A percentile compares a stretch with the other conserved stretches of the same genome.
Conservation (phyloP, 1,140 invertebrate species). For the Notospermus geniculatus region DNA sequence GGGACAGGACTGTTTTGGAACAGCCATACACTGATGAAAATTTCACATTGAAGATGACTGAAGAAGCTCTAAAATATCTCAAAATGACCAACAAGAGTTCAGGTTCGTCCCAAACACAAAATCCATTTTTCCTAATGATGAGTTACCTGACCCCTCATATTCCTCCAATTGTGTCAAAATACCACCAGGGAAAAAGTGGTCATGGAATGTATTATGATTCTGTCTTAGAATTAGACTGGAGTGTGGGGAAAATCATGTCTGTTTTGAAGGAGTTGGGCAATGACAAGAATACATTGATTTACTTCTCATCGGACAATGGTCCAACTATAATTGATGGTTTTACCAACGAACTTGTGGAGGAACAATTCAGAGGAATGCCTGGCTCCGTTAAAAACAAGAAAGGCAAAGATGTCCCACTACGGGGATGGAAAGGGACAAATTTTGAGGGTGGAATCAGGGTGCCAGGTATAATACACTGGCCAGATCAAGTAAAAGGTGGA, state of each 20-base stretch:
- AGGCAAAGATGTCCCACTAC: neutral
- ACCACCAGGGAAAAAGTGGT: conserved; percentile 27
- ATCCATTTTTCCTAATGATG: conserved; percentile 42
- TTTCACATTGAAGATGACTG: conserved; percentile 33
- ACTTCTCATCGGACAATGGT: conserved; percentile 60
- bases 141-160: conserved; percentile 43
- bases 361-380: conserved; percentile 41
- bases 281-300: conserved; percentile 53
- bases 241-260: conserved; percentile 52
- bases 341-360: conserved; percentile 28
- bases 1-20: conserved; percentile 44
- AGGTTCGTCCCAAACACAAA: conserved; percentile 13
- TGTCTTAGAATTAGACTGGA: conserved; percentile 55
- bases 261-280: conserved; percentile 33
- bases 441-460: conserved; percentile 58
- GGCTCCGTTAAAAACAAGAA: neutral
- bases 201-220: conserved; percentile 56
- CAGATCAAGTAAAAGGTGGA: too few species aligned
- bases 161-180: conserved; percentile 23
- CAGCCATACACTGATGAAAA: conserved; percentile 41
- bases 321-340: conserved; percentile 53
- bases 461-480: conserved; percentile 51
- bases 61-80: conserved; percentile 38
- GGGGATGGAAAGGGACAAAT: neutral
- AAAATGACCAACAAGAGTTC: conserved; percentile 17